Base-by-base conservation (phyloP, 2,797 vertebrate genomes). In the Pelochelys cantorii region DNA sequence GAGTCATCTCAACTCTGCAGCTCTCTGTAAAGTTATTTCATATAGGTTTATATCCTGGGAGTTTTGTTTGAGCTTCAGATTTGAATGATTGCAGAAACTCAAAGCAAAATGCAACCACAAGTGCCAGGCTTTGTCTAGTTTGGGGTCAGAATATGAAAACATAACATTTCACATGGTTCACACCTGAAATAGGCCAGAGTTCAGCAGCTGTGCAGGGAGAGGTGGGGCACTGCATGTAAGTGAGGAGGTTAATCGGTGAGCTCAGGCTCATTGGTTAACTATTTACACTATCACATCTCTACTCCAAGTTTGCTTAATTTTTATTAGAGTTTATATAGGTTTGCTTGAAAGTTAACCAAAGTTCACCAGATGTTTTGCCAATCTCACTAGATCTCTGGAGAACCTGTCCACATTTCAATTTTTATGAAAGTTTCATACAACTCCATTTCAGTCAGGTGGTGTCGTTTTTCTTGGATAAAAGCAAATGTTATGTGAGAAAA, bases 401-500 rank as follows among this genome's bases (percentile, higher is more conserved):
- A 75, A 75, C 23, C 42, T 75, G 13, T 48, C 13, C 74, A 42
- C 74, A 23, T 29, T 79, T 87, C 81, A 3, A 79, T 91, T 82
- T 65, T 85, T 81, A 83, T 13, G 2, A 56, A 65, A 85, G 27
- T 5, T 68, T 79, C 74, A 11, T 85, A 77, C 11, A 88, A 29
- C 15, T 92, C 81, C 7, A 56, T 92, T 94, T 90, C 62, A 90
- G 81, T 77, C 83, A 6, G 37, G 74, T 87, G 68, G 17, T 48
- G 42, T 48, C 42, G 8, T 48, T 48, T 48, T 48, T 48, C 42
- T 48, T 48, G 59, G 89, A 65, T 6, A 62, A 52, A 89, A 82
- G 5, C 34, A 59, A 86, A 13, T 65, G 4, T 31, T 13, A 81
- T 81, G 59, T 48, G 8, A 90, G 52, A 7, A 83, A 34, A 83